phyloP scores from a whole-genome alignment of 2,888 invertebrate species.

The Magallana nippona region DNA sequence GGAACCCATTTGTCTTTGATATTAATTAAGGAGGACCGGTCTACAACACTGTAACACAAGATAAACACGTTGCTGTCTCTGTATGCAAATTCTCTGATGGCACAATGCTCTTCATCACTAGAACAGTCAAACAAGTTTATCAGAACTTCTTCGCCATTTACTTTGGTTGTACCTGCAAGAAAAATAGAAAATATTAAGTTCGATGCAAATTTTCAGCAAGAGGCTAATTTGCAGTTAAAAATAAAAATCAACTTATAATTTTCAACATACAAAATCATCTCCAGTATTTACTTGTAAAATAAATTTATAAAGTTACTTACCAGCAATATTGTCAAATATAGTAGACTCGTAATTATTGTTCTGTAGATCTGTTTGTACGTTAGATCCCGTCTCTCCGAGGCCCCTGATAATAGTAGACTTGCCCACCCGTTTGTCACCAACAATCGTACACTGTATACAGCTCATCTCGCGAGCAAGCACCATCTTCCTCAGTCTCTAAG shows the following conservation, averaged over 20 bases:
- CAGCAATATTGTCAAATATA: slow-evolving; percentile 64
- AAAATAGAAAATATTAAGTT: slow-evolving; percentile 9
- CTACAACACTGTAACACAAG: slow-evolving; percentile 70
- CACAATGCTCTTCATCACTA: slow-evolving; percentile 66
- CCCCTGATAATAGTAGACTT: slow-evolving; percentile 56
- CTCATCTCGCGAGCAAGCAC: slow-evolving; percentile 34
- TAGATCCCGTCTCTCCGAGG: slow-evolving; percentile 1
- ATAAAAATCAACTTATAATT: too few species aligned
- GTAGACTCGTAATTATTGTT: slow-evolving; percentile 44
- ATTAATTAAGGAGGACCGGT: slow-evolving; percentile 68
- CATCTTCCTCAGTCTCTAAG: slow-evolving; percentile 33
- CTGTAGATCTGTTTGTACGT: background rate
- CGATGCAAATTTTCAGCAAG: too few species aligned
- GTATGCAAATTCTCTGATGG: slow-evolving; percentile 68
- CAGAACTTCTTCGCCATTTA: slow-evolving; percentile 59
- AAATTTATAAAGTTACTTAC: slow-evolving; percentile 39
- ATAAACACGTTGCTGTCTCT: slow-evolving; percentile 70
- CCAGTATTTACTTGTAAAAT: too few species aligned
- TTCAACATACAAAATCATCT: too few species aligned
- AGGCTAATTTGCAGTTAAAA: too few species aligned
- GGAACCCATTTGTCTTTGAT: slow-evolving; percentile 69
- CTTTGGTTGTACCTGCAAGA: slow-evolving; percentile 55
- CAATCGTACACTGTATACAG: slow-evolving; percentile 63
- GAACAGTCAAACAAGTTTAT: slow-evolving; percentile 64
- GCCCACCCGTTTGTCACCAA: slow-evolving; percentile 69